phyloP scores from a whole-genome alignment of 2,888 invertebrate species.

The Trichacis sp. region DNA sequence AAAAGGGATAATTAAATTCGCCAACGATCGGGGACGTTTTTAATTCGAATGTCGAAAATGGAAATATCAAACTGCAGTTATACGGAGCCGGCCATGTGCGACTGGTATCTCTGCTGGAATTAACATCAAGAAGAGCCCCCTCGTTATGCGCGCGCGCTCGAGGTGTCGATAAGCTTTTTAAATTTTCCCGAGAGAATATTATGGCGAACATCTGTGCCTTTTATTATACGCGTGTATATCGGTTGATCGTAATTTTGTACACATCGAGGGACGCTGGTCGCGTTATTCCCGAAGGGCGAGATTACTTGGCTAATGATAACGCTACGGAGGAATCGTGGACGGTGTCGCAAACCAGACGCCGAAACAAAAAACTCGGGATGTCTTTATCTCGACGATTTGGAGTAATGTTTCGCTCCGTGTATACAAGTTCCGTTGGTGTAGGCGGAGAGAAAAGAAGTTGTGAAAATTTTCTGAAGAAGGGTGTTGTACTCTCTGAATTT shows the following conservation, averaged over 20 bases:
- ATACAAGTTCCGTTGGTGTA: no score
- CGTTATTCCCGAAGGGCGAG: constrained; percentile 20
- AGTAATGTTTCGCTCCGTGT: no score
- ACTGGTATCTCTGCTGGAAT: constrained; percentile 35
- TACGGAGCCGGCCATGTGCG: constrained; percentile 29
- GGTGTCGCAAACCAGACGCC: no score
- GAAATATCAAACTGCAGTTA: constrained; percentile 24
- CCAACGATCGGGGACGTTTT: neutral
- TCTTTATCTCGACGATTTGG: no score
- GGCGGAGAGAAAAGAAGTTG: no score
- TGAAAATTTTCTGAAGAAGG: no score
- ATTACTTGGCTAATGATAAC: constrained; percentile 18
- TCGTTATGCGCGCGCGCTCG: constrained; percentile 31
- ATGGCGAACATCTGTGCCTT: constrained; percentile 40
- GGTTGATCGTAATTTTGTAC: constrained; percentile 41
- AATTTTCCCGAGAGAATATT: constrained; percentile 41
- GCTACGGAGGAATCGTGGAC: neutral
- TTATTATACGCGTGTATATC: constrained; percentile 45
- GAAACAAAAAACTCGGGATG: no score
- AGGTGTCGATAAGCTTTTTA: constrained; percentile 45
- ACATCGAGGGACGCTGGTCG: constrained; percentile 15
- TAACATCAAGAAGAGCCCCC: constrained; percentile 27
- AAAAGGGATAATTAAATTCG: constrained; percentile 1
- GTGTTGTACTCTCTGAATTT: no score
- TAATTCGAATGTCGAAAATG: constrained; percentile 6